Conservation (phyloP, 2,888 invertebrate genomes). For the Glyphotaelius pellucidus region DNA sequence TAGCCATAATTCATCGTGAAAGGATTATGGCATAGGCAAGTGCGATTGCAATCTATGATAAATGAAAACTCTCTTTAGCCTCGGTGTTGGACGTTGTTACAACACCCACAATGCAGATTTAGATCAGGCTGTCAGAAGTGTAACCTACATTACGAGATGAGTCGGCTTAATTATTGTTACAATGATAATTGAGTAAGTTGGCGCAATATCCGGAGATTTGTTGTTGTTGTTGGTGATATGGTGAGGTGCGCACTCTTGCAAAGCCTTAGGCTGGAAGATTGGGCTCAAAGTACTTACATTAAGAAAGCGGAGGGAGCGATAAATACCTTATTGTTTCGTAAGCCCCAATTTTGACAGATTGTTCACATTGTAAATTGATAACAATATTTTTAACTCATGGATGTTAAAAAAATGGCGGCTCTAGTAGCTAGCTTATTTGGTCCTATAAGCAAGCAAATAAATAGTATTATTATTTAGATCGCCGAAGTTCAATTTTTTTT, state of each 20-base stretch:
- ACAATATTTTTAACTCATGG: no score
- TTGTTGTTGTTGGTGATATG: background rate
- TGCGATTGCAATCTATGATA: background rate
- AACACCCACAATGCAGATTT: background rate
- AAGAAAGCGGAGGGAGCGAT: background rate
- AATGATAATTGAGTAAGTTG: background rate
- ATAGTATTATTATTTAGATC: no score
- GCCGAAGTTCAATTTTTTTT: no score
- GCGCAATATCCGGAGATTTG: background rate
- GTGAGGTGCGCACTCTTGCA: background rate
- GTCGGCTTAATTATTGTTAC: background rate
- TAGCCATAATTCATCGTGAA: conserved; percentile 10
- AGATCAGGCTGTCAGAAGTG: background rate
- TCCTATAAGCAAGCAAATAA: no score
- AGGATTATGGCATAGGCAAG: background rate
- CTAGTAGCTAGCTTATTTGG: no score
- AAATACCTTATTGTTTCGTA: background rate
- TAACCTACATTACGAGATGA: background rate
- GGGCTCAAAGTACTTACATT: background rate
- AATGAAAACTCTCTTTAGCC: background rate
- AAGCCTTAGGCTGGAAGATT: background rate
- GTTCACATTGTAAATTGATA: background rate
- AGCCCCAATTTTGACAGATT: background rate
- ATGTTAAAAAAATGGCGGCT: no score
- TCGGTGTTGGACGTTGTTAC: background rate